Percentiles rank a stretch among this genome's conserved stretches.
phyloP scores from a whole-genome alignment of 2,888 invertebrate species.

The Drosophila trichaetosa region DNA sequence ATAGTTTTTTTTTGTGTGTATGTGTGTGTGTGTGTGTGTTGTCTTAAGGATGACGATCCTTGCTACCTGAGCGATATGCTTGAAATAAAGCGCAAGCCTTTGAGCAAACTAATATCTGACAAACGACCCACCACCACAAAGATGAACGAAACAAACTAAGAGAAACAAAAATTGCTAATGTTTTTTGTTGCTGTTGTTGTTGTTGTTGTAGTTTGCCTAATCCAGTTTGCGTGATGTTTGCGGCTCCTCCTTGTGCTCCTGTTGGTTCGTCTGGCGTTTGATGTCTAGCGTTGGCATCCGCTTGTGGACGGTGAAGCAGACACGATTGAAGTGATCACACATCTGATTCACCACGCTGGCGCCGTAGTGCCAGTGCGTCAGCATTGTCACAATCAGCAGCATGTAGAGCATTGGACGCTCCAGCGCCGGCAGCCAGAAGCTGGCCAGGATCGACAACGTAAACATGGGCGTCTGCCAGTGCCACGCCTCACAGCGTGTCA shows the following conservation, averaged over 20 bases:
- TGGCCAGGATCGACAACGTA: constrained; percentile 73
- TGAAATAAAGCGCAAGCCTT: constrained; percentile 1
- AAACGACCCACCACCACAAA: neutral
- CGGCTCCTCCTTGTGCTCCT: constrained; percentile 13
- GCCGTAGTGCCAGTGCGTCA: constrained; percentile 96
- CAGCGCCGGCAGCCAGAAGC: constrained; percentile 83
- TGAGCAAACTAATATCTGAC: neutral
- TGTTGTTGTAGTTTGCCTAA: neutral
- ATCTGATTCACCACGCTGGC: constrained; percentile 97
- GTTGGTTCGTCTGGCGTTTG: constrained; percentile 1
- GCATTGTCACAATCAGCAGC: constrained; percentile 89
- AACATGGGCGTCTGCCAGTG: constrained; percentile 85
- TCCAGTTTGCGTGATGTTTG: constrained; percentile 28
- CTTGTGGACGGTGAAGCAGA: constrained; percentile 88
- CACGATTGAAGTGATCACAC: constrained; percentile 96
- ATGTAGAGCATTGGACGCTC: constrained; percentile 90
- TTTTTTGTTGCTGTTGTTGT: neutral
- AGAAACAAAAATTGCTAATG: constrained; percentile 1
- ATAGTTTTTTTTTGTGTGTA: neutral
- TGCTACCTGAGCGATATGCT: constrained; percentile 34
- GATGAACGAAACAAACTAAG: constrained; percentile 6
- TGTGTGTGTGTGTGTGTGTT: constrained; percentile 10
- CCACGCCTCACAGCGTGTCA: constrained; percentile 93
- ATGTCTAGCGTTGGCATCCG: constrained; percentile 28
- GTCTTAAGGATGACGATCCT: constrained; percentile 23